A percentile compares a stretch with the other conserved stretches of the same genome.
phyloP scores from a whole-genome alignment of 2,888 invertebrate species.

The Serripes groenlandicus region DNA sequence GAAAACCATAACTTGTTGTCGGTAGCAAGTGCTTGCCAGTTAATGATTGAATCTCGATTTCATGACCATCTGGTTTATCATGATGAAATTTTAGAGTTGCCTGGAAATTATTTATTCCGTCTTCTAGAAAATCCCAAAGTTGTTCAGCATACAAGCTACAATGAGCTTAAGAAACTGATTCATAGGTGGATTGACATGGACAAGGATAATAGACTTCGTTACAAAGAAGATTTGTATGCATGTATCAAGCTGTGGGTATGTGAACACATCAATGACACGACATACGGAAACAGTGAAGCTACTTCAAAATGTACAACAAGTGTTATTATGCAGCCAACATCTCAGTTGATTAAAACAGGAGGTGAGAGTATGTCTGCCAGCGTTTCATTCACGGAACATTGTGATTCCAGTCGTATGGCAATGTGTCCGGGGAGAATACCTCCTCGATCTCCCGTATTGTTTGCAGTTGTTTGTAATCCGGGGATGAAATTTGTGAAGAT shows the following conservation, averaged over 20 bases:
- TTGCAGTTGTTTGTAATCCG: constrained; percentile 81
- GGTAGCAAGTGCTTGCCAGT: constrained; percentile 78
- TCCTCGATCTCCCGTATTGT: constrained; percentile 73
- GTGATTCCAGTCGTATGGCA: not conserved
- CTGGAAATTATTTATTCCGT: constrained; percentile 76
- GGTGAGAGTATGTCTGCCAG: constrained; percentile 59
- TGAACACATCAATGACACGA: constrained; percentile 62
- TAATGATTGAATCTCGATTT: constrained; percentile 83
- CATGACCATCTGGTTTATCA: constrained; percentile 83
- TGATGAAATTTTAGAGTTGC: constrained; percentile 83
- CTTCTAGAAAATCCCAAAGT: constrained; percentile 80
- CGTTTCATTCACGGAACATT: constrained; percentile 49
- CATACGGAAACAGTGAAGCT: constrained; percentile 51
- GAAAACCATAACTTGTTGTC: constrained; percentile 83
- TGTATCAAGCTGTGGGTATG: constrained; percentile 80
- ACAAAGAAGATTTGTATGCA: constrained; percentile 70
- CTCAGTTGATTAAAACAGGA: constrained; percentile 5
- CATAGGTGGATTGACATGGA: constrained; percentile 82
- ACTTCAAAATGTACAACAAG: constrained; percentile 57
- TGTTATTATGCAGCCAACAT: constrained; percentile 65
- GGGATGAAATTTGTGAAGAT: constrained; percentile 83
- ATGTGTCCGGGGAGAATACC: constrained; percentile 41
- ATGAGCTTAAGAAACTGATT: constrained; percentile 78
- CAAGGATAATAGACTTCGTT: constrained; percentile 68
- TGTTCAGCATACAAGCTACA: constrained; percentile 80